Base-by-base conservation (phyloP, 2,888 invertebrate genomes). In the Chaetogeoica ovagalla region DNA sequence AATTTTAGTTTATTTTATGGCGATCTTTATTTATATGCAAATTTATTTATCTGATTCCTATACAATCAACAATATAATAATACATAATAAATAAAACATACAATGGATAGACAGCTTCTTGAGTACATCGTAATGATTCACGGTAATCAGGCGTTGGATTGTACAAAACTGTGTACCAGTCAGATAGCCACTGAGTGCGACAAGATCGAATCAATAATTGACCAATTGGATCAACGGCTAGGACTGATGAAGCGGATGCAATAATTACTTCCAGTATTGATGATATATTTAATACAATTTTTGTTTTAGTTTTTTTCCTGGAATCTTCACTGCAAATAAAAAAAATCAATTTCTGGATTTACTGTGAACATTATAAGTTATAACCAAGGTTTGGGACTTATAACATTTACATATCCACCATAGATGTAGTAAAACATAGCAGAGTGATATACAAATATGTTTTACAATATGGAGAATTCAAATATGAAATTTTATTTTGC, bases 61-160 rank as follows among this genome's bases (percentile, higher is more conserved):
- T 65, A n/a, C 21, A 43, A 39, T 30, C 8, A 17, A 66, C 55
- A 13, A 2, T 13, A 76, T 82, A 39, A 76, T 65, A 30, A 55
- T 79, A 73, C 52, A 60, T 60, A 55, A n/a, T 65, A 43, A 55
- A 57, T 30, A 74, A 79, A 83, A 90, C 92, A 90, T 90, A 98
- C 95, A 98, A 87, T 66, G 98, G 98, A 88, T 96, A 98, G 0
- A 98, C 97, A 81, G 97, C 96, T 88, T 99, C 98, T 85, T 98
- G 97, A 0, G 98, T 97, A 86, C 98, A 99, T 87, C 96, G 93
- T 76, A 98, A 86, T 23, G 92, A 93, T 82, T 91, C 90, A 81
- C 93, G 93, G 87, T 96, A 98, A 86, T 96, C 94, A 0, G 97
- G 96, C 83, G 91, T 92, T 9, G 98, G 98, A 88, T 99, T 99